Base-by-base conservation (phyloP, 2,113 vertebrate species). In the Sinocyclocheilus maitianheensis region DNA sequence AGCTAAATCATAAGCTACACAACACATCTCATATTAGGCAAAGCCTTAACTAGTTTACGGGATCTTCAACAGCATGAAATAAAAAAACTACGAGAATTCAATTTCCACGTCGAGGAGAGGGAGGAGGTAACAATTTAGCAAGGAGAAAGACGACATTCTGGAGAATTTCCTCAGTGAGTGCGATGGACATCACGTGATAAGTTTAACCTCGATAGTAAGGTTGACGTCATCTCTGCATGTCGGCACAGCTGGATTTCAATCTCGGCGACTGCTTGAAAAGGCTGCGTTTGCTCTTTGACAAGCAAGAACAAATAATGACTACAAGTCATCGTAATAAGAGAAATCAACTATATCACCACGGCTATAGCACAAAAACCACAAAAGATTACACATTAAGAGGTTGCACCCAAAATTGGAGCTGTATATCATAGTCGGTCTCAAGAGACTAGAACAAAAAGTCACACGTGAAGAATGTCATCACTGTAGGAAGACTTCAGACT, bases 371-470 rank as follows among this genome's bases (percentile, higher is more conserved):
- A 86, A 87, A 84, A 85, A 67, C 18, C 83, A 85, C 85, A 83
- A 84, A 84, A 37, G 51, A 77, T 46, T 80, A 86, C 86, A 85
- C 5, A 24, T 90, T 86, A 86, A 88, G 85, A 84, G 65, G 60
- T 88, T 88, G 89, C 89, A 88, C 84, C 90, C 90, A 89, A 90
- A 91, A 89, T 85, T 84, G 89, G 90, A 87, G 89, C 86, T 90
- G 87, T 90, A 89, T 90, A 90, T 90, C 86, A 86, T 76, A 89
- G 89, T 88, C 86, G 80, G 90, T 90, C 90, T 90, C 89, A 87
- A 90, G 85, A 91, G 89, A 91, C 90, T 90, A 89, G 86, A 91
- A 89, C 85, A 85, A 83, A 88, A 88, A 79, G 79, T 87, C 69
- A 79, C 88, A 86, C 76, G 77, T 90, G 89, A 90, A 88, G 89